These are phyloP conservation scores for Cricetomys ansorgei DNA, from an alignment of 2,113 vertebrate genomes.

Conservation along the genomic window DNA sequence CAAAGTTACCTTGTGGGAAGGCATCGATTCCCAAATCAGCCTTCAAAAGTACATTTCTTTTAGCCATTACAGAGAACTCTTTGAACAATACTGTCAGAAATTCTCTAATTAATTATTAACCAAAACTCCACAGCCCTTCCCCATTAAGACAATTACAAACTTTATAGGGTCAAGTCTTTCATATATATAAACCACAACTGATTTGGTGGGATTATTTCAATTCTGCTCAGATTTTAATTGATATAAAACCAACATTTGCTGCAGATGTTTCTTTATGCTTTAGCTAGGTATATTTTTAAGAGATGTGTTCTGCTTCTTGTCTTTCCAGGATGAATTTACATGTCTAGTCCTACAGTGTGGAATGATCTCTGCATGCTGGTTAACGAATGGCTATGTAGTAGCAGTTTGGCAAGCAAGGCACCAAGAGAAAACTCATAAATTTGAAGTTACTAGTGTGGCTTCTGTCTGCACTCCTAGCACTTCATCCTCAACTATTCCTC, in stretches of 20 bases:
- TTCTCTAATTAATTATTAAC: slow-evolving; percentile 55
- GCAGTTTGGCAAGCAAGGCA: slow-evolving; percentile 69
- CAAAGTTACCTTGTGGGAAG: neutral
- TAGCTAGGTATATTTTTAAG: neutral
- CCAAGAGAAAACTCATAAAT: slow-evolving; percentile 81
- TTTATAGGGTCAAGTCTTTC: neutral
- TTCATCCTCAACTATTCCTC: slow-evolving; percentile 83
- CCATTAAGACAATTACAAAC: neutral
- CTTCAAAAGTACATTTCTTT: slow-evolving; percentile 40
- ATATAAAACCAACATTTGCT: neutral
- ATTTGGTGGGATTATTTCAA: neutral
- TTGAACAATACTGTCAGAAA: slow-evolving; percentile 62
- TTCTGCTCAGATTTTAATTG: neutral
- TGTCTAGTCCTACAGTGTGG: neutral
- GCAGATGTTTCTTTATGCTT: neutral
- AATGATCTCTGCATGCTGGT: neutral
- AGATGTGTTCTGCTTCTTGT: neutral
- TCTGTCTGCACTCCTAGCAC: slow-evolving; percentile 81
- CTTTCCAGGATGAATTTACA: neutral
- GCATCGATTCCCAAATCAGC: neutral
- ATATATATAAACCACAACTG: neutral
- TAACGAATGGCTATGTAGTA: slow-evolving; percentile 55
- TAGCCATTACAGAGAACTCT: neutral
- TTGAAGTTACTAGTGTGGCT: slow-evolving; percentile 74
- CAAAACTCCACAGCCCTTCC: neutral